Evolutionary conservation across 2,113 vertebrate genomes (phyloP), one percentile per base, ranked within the genome.

Genomic region (Galeopterus variegatus): DNA sequence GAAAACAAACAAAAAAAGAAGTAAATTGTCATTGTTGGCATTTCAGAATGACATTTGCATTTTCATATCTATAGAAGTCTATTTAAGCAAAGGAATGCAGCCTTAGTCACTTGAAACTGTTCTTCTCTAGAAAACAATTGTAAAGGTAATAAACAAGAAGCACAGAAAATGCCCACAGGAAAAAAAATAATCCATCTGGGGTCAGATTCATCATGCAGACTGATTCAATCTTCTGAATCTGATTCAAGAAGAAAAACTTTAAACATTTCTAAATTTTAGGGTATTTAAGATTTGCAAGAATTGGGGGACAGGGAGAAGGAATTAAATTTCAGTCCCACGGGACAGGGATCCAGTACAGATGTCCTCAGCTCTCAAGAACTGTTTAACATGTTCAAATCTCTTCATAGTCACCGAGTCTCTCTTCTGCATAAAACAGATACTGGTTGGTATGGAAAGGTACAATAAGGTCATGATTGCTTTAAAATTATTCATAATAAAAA

Each of bases 401-500:
- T 60, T 87, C 33, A 18, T 6, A 56, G 79, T 10, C 26, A 58
- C 72, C 4, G 28, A 76, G 15, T 69, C 24, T 26, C 41, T 65
- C 75, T 45, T 82, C 84, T 52, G 62, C 36, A 64, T 17, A 28
- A 77, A 52, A 91, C 21, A 33, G 48, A 67, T 19, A 58, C 52
- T 33, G 13, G 73, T 80, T 94, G 93, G 79, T 72, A 23, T 4
- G 31, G 89, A 89, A 87, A 83, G 87, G 48, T 72, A 84, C 31
- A 76, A 24, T 87, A 92, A 94, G 96, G 96, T 96, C 97, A 85
- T 52, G 60, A 90, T 92, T 95, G 95, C 95, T 90, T 96, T 92
- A 92, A 95, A 95, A 94, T 95, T 93, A 95, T 88, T 93, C 96
- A 90, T 92, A 96, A 96, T 97, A 93, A 94, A 97, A 98, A 95